phyloP scores from a whole-genome alignment of 2,113 vertebrate species.

The Centrocercus urophasianus region DNA sequence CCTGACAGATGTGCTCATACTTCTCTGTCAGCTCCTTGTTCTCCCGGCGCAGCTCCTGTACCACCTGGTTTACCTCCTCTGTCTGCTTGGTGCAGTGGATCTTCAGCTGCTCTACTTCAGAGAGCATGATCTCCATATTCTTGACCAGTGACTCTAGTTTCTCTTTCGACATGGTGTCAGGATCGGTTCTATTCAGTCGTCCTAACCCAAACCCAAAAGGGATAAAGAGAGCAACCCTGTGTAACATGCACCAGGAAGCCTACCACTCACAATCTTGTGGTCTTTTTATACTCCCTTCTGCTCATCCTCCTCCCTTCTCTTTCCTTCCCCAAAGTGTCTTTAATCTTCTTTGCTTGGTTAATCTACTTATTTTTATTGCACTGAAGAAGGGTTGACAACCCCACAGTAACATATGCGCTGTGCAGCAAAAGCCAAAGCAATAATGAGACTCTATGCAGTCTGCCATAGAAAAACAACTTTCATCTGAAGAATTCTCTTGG shows the following conservation, averaged over 20 bases:
- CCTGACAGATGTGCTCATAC: slow-evolving; percentile 80
- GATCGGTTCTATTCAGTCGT: slow-evolving; percentile 20
- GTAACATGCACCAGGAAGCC: slow-evolving; percentile 50
- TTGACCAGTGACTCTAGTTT: slow-evolving; percentile 88
- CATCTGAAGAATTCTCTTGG: slow-evolving; percentile 7
- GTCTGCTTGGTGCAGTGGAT: slow-evolving; percentile 87
- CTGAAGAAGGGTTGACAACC: slow-evolving; percentile 53
- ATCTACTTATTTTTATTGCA: slow-evolving; percentile 72
- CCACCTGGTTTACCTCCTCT: slow-evolving; percentile 85
- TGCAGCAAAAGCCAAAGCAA: slow-evolving; percentile 55
- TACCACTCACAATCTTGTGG: slow-evolving; percentile 14
- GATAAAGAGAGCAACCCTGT: slow-evolving; percentile 73
- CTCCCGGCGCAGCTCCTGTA: slow-evolving; percentile 83
- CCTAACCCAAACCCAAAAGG: slow-evolving; percentile 70
- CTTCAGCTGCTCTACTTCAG: slow-evolving; percentile 90
- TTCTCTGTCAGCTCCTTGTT: slow-evolving; percentile 86
- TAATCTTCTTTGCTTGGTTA: slow-evolving; percentile 67
- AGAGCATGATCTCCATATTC: slow-evolving; percentile 89
- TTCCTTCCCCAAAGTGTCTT: slow-evolving; percentile 30
- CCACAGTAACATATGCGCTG: slow-evolving; percentile 35
- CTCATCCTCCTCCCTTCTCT: slow-evolving; percentile 43
- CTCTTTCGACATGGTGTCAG: slow-evolving; percentile 83
- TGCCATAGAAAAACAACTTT: neutral
- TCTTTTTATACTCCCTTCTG: slow-evolving; percentile 44
- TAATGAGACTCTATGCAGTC: neutral